Evolutionary conservation across 2,113 vertebrate species (phyloP), one percentile per base, ranked within the genome.

Genomic region (Axis porcinus): DNA sequence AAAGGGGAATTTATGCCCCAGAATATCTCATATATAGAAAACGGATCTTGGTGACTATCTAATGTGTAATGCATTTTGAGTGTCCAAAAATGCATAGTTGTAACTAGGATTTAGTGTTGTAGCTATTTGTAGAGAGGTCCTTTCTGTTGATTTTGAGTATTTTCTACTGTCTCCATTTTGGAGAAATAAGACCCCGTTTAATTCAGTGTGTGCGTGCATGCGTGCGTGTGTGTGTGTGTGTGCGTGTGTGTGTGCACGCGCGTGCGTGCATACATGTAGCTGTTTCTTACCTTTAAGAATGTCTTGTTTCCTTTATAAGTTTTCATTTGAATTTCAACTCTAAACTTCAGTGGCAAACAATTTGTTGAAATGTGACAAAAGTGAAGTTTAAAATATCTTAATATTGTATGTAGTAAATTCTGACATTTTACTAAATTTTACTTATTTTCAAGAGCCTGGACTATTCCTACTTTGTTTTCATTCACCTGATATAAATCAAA

Each of bases 261-360:
- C 45, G 7, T 6, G 19, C 8, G 5, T 36, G 2, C 17, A 6
- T 23, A 11, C 0, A 3, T 6, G 40, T 30, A 25, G 36, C 30
- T 81, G 1, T 45, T 82, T 64, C 45, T 90, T 58, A 43, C 15
- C 27, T 87, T 67, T 70, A 36, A 76, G 12, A 8, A 8, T 79
- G 19, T 84, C 52, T 55, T 64, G 1, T 55, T 78, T 84, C 85
- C 36, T 78, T 23, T 84, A 45, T 74, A 62, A 88, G 74, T 55
- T 7, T 84, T n/a, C 67, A 90, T 85, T 90, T 64, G 40, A 79
- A 62, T 94, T 70, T 96, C 43, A 8, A n/a, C 33, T 84, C 7
- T 67, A 33, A 94, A 47, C 14, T 85, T 96, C 15, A 54, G 79
- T 17, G 5, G 3, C 6, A 81, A 90, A 62, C 5, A 62, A 57